Percentiles rank a stretch among this genome's conserved stretches.
These are phyloP conservation scores for Argopecten irradians DNA, from an alignment of 1,140 invertebrate species.

Conservation along the genomic window DNA sequence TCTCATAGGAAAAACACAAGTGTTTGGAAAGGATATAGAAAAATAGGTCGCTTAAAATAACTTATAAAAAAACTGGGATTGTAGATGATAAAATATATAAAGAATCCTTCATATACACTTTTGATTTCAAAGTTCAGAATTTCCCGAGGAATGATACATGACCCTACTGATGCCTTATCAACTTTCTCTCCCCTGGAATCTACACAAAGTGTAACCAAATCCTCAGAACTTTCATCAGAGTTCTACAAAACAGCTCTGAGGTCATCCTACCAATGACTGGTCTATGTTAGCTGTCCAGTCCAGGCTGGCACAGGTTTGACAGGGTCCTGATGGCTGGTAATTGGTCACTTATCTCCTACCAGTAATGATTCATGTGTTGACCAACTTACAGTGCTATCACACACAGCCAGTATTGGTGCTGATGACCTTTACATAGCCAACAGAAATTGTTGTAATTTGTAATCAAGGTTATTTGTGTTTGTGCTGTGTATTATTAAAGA, in stretches of 20 bases:
- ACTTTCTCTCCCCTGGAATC: not conserved
- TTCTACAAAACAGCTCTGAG: not conserved
- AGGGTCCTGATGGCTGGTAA: not conserved
- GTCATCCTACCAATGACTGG: not conserved
- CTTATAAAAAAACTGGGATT: too few species aligned
- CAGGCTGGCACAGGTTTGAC: not conserved
- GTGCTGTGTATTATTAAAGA: not conserved
- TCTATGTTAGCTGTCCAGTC: not conserved
- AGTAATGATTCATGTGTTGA: not conserved
- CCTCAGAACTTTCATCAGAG: not conserved
- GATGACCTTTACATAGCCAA: not conserved
- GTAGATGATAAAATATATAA: too few species aligned
- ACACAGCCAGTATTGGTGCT: not conserved
- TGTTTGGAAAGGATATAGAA: too few species aligned
- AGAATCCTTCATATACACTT: too few species aligned
- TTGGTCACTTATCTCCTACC: not conserved
- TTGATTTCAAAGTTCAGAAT: too few species aligned
- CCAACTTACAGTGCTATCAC: not conserved
- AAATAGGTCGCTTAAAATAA: too few species aligned
- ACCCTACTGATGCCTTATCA: not conserved
- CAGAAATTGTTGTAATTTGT: conserved; percentile 6
- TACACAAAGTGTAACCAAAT: not conserved
- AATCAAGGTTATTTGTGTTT: not conserved
- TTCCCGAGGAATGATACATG: not conserved
- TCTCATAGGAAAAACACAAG: too few species aligned